A percentile compares a stretch with the other conserved stretches of the same genome.
phyloP scores from a whole-genome alignment of 2,888 invertebrate species.

The Chesias legatella region DNA sequence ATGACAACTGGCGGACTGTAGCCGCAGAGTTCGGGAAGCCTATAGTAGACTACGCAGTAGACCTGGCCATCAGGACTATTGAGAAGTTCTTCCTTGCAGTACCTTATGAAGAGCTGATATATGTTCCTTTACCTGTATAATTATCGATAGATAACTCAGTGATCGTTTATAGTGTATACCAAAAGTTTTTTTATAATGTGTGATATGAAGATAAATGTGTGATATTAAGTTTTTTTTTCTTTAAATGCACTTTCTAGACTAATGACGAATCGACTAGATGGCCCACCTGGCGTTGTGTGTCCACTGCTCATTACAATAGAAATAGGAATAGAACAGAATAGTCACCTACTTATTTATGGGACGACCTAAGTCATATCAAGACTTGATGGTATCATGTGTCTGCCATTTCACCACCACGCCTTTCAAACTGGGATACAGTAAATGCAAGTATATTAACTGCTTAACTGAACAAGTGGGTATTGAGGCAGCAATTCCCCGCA shows the following conservation, averaged over 20 bases:
- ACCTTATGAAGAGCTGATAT: constrained; percentile 62
- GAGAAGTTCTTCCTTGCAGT: constrained; percentile 64
- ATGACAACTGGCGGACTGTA: constrained; percentile 65
- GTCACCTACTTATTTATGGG: no score
- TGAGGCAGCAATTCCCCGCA: no score
- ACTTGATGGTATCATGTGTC: no score
- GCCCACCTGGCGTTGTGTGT: no score
- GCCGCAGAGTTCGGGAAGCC: constrained; percentile 71
- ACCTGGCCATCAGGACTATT: constrained; percentile 57
- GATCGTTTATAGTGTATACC: constrained; percentile 21
- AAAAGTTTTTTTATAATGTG: constrained; percentile 12
- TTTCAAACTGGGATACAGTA: no score
- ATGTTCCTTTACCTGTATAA: constrained; percentile 53
- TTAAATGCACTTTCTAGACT: constrained; percentile 5
- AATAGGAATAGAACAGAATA: no score
- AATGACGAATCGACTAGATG: no score
- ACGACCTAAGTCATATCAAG: no score
- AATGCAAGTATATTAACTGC: no score
- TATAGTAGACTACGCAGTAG: constrained; percentile 67
- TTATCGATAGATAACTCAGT: constrained; percentile 12
- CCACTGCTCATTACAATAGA: no score
- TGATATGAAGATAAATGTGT: constrained; percentile 5
- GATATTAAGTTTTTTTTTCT: constrained; percentile 2
- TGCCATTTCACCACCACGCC: no score
- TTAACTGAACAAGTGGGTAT: no score